These are phyloP conservation scores for Allobates femoralis DNA, from an alignment of 2,797 vertebrate genomes.

Conservation along the genomic window DNA sequence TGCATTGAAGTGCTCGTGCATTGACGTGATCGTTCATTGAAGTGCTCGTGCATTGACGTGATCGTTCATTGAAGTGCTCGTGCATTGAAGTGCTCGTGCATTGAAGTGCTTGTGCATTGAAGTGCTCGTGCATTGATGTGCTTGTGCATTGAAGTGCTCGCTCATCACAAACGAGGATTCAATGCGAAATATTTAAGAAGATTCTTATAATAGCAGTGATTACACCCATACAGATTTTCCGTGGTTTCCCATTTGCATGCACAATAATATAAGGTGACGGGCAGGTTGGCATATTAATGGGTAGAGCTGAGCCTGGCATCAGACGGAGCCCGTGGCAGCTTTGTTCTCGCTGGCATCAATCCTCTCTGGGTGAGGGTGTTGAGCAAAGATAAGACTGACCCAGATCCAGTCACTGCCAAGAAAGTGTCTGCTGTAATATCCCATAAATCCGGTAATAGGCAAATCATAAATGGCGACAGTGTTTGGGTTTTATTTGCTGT, in stretches of 20 bases:
- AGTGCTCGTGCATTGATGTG: too few species aligned
- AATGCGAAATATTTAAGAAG: neutral
- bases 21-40: too few species aligned
- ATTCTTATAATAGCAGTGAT: neutral
- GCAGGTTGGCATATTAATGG: neutral
- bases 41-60: too few species aligned
- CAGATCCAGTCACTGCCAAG: neutral
- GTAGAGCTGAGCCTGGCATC: neutral
- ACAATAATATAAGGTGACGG: neutral
- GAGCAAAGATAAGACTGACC: neutral
- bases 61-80: too few species aligned
- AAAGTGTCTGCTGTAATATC: neutral
- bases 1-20: too few species aligned
- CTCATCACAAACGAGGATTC: too few species aligned
- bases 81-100: too few species aligned
- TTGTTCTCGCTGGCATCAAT: neutral
- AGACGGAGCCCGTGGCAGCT: neutral
- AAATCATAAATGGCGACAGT: neutral
- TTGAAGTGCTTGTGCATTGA: too few species aligned
- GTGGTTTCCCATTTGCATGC: too few species aligned
- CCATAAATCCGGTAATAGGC: neutral
- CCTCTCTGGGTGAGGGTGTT: neutral
- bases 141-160: too few species aligned
- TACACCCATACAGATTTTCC: neutral
- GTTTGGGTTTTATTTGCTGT: neutral